A percentile compares a stretch with the other conserved stretches of the same genome.
Conservation (phyloP, 2,888 invertebrate genomes). For the Biston betularia region DNA sequence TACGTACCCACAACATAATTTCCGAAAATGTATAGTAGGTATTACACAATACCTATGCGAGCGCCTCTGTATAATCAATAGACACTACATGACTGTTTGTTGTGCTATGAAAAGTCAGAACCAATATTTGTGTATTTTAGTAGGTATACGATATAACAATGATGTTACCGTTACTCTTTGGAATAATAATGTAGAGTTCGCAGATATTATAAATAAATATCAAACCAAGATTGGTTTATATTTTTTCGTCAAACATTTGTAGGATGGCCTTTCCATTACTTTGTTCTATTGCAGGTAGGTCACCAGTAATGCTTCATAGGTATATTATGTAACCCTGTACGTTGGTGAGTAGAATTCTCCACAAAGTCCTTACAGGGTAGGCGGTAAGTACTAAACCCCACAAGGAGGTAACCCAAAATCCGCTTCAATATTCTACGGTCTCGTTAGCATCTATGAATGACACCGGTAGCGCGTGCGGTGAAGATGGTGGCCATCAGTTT, state of each 20-base stretch:
- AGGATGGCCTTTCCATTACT: neutral
- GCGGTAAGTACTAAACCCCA: constrained; percentile 15
- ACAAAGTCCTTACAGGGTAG: constrained; percentile 5
- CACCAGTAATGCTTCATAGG: neutral
- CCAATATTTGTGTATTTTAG: no score
- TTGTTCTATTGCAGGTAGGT: neutral
- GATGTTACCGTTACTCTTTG: no score
- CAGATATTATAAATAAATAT: no score
- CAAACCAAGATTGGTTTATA: no score
- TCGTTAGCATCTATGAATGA: constrained; percentile 46
- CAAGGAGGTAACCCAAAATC: constrained; percentile 27
- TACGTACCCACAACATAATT: no score
- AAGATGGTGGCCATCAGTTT: constrained; percentile 12
- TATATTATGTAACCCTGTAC: neutral
- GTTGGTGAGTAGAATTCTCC: constrained; percentile 1
- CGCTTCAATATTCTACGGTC: constrained; percentile 47
- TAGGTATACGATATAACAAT: no score
- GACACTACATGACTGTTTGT: no score
- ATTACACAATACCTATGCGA: no score
- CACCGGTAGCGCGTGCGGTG: constrained; percentile 29
- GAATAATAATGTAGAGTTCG: no score
- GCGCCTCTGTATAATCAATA: no score
- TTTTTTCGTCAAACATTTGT: neutral
- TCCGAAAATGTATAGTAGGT: no score
- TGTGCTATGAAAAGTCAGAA: no score